These are phyloP conservation scores for Automeris io DNA, from an alignment of 2,888 invertebrate genomes.

Conservation along the genomic window DNA sequence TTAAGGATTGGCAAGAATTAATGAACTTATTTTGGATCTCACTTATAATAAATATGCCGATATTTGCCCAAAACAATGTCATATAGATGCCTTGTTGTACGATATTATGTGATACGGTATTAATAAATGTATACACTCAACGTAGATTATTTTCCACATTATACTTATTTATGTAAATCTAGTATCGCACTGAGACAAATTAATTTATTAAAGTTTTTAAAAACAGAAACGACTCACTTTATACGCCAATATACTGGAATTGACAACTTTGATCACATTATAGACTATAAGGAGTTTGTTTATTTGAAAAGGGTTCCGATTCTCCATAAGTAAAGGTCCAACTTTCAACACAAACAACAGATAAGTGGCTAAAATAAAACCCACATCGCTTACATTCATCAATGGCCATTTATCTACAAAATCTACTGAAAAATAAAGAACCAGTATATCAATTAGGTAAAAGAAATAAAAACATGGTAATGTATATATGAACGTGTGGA, in stretches of 20 bases:
- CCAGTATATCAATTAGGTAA: too few relatives aligned
- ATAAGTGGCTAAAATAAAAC: slow-evolving; percentile 75
- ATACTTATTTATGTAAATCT: too few relatives aligned
- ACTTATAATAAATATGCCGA: too few relatives aligned
- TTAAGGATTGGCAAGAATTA: too few relatives aligned
- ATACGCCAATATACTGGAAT: slow-evolving; percentile 69
- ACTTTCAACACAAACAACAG: slow-evolving; percentile 79
- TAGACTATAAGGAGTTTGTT: slow-evolving; percentile 79
- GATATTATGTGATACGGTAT: too few relatives aligned
- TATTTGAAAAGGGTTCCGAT: slow-evolving; percentile 77
- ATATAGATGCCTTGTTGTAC: too few relatives aligned
- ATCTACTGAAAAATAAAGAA: slow-evolving; percentile 77
- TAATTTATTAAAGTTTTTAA: background rate
- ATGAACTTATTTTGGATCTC: too few relatives aligned
- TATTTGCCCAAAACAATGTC: too few relatives aligned
- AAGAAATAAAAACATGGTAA: too few relatives aligned
- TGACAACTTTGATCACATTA: slow-evolving; percentile 79
- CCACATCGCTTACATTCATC: slow-evolving; percentile 79
- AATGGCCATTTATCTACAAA: slow-evolving; percentile 81
- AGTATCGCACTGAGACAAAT: background rate
- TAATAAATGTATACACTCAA: too few relatives aligned
- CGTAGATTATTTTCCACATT: too few relatives aligned
- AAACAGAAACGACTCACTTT: slow-evolving; percentile 46
- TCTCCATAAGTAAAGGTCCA: slow-evolving; percentile 82
- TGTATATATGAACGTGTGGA: too few relatives aligned